Evolutionary conservation across 2,888 invertebrate species (phyloP), one percentile per base, ranked within the genome.

Genomic region (Linnaemya tessellans): DNA sequence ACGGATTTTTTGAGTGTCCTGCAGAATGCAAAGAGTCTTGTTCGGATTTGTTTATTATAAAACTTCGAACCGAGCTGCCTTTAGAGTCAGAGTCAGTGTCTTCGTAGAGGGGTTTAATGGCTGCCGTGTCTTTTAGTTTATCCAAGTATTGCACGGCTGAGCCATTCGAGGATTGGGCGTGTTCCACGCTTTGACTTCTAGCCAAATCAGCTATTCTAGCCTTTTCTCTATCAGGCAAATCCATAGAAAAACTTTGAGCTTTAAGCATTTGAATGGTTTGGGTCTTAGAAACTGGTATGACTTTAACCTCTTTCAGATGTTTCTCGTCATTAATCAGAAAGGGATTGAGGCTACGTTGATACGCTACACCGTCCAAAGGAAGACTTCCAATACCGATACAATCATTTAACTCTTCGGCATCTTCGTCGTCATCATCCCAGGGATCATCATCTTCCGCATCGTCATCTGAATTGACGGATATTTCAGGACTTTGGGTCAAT

Each of bases 21-120:
- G 73, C 79, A 0, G 84, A 92, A 89, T 87, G 94, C 93, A 86
- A 94, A 91, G 90, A 87, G 4, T 89, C 89, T 94, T 93, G 88
- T 51, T 91, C 93, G 3, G 90, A 88, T 25, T 91, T 90, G 2
- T 93, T 91, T 4, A 91, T 89, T 3, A 91, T 90, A 65, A 92
- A 90, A 64, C 91, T 92, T 56, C 90, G 89, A 65, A 92, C 91
- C 0, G 92, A 92, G 80, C 92, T 92, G 62, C 89, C 90, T 79
- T 91, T 91, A 0, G 92, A 92, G 49, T 92, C 92, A 0, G 92
- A 92, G 78, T 92, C 92, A 0, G 92, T 92, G 71, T 92, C 92
- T 60, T 92, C 92, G 70, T 93, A 92, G 3, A 92, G 86, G 0
- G 92, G 90, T 80, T 90, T 91, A 0, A 91, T 89, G 0, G 88